Evolutionary conservation across 2,888 invertebrate species (phyloP).

Genomic region (Drosophila bunnanda): DNA sequence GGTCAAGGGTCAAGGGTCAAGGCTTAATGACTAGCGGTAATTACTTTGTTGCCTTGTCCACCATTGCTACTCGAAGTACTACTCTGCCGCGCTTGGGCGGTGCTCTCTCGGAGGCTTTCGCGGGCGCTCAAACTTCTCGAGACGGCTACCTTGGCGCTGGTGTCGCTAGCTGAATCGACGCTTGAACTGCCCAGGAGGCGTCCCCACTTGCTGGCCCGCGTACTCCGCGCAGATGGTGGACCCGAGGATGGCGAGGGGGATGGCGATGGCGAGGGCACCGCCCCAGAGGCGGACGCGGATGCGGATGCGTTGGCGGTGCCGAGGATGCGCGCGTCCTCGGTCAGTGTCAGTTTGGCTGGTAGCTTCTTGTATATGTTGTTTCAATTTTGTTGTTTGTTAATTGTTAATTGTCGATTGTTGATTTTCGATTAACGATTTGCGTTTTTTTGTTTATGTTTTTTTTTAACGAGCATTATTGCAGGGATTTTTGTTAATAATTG

Average conservation of each 20-base stretch:
- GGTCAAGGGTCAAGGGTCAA: background rate
- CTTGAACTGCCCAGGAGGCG: constrained; percentile 92
- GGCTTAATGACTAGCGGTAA: constrained; percentile 52
- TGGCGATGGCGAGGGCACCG: constrained; percentile 84
- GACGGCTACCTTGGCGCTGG: constrained; percentile 86
- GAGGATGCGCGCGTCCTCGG: constrained; percentile 84
- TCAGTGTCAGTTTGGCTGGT: constrained; percentile 85
- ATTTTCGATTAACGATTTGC: constrained; percentile 29
- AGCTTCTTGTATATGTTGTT: constrained; percentile 82
- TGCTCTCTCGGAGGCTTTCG: constrained; percentile 85
- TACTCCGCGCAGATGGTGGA: constrained; percentile 86
- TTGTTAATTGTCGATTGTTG: constrained; percentile 28
- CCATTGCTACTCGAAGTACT: constrained; percentile 85
- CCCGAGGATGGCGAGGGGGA: constrained; percentile 85
- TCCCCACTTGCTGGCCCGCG: constrained; percentile 91
- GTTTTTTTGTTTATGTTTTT: constrained; percentile 19
- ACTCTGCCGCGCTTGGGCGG: constrained; percentile 85
- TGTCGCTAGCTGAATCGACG: constrained; percentile 90
- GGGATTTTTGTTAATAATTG: constrained; percentile 14
- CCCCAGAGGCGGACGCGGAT: constrained; percentile 28
- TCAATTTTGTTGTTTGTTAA: constrained; percentile 22
- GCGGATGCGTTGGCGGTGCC: constrained; percentile 73
- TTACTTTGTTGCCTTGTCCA: constrained; percentile 86
- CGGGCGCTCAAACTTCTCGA: constrained; percentile 87
- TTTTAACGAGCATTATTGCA: constrained; percentile 20